These are phyloP conservation scores for Phoebastria nigripes DNA, from an alignment of 2,797 vertebrate species.

Conservation along the genomic window DNA sequence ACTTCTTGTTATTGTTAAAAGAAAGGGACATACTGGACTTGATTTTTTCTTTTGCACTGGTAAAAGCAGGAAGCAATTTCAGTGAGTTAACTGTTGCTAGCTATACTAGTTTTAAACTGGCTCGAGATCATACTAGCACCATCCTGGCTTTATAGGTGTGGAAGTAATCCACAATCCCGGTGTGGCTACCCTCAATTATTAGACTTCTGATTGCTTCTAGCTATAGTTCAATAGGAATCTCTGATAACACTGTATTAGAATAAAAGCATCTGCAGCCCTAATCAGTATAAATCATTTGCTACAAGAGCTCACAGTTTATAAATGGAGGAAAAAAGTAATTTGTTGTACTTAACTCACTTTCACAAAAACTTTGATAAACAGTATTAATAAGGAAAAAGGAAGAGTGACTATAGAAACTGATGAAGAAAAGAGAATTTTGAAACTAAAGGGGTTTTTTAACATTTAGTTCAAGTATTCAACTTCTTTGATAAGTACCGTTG, in stretches of 20 bases:
- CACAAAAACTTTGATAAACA: neutral
- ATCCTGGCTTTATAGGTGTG: neutral
- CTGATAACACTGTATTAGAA: neutral
- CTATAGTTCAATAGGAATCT: neutral
- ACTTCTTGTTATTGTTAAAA: neutral
- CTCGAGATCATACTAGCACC: neutral
- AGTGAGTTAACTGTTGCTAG: neutral
- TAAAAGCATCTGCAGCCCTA: neutral
- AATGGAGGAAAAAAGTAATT: neutral
- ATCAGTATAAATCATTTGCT: neutral
- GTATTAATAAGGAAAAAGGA: neutral
- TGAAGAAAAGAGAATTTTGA: neutral
- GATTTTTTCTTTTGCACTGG: neutral
- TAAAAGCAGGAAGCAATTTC: neutral
- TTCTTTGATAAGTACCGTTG: neutral
- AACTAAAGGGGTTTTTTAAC: neutral
- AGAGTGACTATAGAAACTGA: neutral
- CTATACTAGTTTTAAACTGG: neutral
- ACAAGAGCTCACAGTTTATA: neutral
- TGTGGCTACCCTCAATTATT: neutral
- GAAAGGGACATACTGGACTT: neutral
- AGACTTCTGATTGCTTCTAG: neutral
- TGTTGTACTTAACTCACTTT: neutral
- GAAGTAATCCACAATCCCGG: neutral
- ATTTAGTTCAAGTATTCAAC: neutral